Conservation (phyloP, 2,113 vertebrate genomes). For the Lophius piscatorius region DNA sequence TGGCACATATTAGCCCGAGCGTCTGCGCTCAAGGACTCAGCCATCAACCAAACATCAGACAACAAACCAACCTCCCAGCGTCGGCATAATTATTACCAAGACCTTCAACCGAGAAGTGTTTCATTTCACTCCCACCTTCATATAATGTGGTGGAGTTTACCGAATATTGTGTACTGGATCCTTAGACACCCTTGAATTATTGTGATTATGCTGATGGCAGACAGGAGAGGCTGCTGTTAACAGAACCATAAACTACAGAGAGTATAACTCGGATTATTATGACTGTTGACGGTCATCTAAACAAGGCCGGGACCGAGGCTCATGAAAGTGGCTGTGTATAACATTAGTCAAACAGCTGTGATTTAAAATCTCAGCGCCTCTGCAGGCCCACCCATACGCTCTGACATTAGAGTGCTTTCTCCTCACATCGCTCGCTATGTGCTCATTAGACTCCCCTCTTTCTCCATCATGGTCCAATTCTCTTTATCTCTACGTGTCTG, state of each 20-base stretch:
- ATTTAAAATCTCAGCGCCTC: constrained; percentile 55
- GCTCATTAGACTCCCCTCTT: neutral
- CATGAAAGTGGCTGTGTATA: constrained; percentile 64
- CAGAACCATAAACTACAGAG: constrained; percentile 50
- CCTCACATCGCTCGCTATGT: constrained; percentile 34
- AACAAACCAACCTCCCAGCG: neutral
- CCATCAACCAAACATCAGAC: neutral
- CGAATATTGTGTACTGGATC: constrained; percentile 6
- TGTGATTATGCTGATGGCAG: constrained; percentile 25
- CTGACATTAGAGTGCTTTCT: constrained; percentile 25
- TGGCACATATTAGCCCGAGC: neutral
- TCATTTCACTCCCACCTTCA: constrained; percentile 20
- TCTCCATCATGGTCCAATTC: constrained; percentile 3
- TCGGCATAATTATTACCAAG: constrained; percentile 8
- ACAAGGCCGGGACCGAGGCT: constrained; percentile 57
- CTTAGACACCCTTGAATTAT: neutral
- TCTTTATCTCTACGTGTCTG: constrained; percentile 4
- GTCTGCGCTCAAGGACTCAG: neutral
- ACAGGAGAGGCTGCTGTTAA: constrained; percentile 36
- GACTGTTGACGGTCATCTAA: constrained; percentile 67
- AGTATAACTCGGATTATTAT: constrained; percentile 52
- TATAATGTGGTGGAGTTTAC: neutral
- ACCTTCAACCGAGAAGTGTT: constrained; percentile 23
- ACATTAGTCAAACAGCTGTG: constrained; percentile 62
- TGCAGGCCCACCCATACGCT: constrained; percentile 72